Conservation (phyloP, 2,797 vertebrate species). For the Clarias pachynema region DNA sequence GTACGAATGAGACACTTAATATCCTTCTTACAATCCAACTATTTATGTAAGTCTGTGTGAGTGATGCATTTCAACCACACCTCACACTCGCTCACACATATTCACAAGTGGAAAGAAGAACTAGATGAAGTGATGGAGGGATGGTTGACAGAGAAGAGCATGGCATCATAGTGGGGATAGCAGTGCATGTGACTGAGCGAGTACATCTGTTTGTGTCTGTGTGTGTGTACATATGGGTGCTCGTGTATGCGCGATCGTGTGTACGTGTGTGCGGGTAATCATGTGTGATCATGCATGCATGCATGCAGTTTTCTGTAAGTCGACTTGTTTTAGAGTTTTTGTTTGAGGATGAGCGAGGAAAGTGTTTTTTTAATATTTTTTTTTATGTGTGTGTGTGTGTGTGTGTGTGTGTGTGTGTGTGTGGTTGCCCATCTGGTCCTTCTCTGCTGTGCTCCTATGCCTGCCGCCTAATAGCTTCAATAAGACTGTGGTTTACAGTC, state of each 20-base stretch:
- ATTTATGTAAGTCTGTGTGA: constrained; percentile 54
- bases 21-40: constrained; percentile 56
- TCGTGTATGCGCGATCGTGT: not conserved
- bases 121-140: constrained; percentile 73
- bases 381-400: constrained; percentile 59
- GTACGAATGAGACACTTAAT: constrained; percentile 41
- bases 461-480: constrained; percentile 80
- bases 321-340: constrained; percentile 18
- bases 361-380: not conserved
- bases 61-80: constrained; percentile 62
- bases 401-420: constrained; percentile 57
- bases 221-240: constrained; percentile 2
- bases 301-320: constrained; percentile 36
- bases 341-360: constrained; percentile 34
- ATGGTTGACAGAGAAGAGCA: constrained; percentile 47
- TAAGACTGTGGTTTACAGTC: constrained; percentile 80
- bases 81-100: constrained; percentile 51
- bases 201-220: constrained; percentile 35
- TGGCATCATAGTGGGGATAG: constrained; percentile 32
- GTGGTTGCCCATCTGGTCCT: constrained; percentile 77
- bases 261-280: constrained; percentile 25
- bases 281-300: constrained; percentile 21
- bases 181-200: constrained; percentile 21
- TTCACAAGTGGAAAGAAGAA: constrained; percentile 74
- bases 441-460: constrained; percentile 71